Evolutionary conservation across 1,140 invertebrate species (phyloP).

Genomic region (Hesperophylax magnus): DNA sequence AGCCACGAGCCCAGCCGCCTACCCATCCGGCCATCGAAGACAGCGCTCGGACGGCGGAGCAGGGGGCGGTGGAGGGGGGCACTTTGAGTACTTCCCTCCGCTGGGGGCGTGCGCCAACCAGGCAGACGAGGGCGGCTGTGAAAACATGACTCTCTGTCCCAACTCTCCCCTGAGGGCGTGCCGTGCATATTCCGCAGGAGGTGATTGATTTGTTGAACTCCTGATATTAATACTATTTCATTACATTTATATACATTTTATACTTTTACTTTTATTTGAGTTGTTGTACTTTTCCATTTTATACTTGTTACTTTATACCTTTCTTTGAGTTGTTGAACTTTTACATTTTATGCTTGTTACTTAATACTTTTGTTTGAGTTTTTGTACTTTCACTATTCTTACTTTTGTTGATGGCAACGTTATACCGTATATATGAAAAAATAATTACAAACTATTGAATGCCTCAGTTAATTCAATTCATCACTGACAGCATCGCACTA

Average conservation of each 20-base stretch:
- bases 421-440: too few relatives aligned
- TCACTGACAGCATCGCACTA: too few relatives aligned
- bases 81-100: constrained; percentile 40
- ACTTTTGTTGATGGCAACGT: too few relatives aligned
- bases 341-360: too few relatives aligned
- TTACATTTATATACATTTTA: background rate
- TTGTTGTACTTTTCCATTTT: too few relatives aligned
- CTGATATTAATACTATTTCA: background rate
- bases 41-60: constrained; percentile 43
- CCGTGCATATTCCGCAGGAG: constrained; percentile 45
- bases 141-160: constrained; percentile 55
- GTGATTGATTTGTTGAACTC: background rate
- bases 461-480: too few relatives aligned
- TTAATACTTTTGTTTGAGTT: too few relatives aligned
- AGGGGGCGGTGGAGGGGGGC: background rate
- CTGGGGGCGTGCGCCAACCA: background rate
- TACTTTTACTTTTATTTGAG: too few relatives aligned
- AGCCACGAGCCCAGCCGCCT: background rate
- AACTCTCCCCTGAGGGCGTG: constrained; percentile 51
- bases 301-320: too few relatives aligned
- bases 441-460: too few relatives aligned
- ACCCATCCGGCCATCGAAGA: constrained; percentile 30
- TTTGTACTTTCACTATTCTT: too few relatives aligned
- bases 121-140: constrained; percentile 32
- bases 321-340: too few relatives aligned